Conservation (phyloP, 2,113 vertebrate genomes). For the Neopipo cinnamomea region DNA sequence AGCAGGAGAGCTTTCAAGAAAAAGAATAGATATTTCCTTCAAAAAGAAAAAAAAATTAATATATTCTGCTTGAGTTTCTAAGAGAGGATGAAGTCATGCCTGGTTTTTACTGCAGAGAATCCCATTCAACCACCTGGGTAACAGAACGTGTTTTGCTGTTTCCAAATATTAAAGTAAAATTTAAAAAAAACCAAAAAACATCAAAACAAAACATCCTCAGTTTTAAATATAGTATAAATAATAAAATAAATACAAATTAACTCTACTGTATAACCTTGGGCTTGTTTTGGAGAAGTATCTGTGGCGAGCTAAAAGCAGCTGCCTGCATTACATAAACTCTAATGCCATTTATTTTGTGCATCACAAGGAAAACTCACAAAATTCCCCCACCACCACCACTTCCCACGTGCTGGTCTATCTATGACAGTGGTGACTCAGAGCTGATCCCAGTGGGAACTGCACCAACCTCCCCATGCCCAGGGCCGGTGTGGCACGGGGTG, state of each 20-base stretch:
- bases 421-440: slow-evolving; percentile 54
- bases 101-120: not conserved
- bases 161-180: not conserved
- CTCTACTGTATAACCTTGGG: not conserved
- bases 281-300: not conserved
- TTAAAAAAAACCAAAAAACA: not conserved
- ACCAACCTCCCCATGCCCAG: not conserved
- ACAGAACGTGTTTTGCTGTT: not conserved
- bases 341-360: slow-evolving; percentile 1
- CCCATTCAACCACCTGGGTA: not conserved
- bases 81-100: not conserved
- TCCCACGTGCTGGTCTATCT: slow-evolving; percentile 52
- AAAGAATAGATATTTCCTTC: not conserved
- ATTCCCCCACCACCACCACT: not conserved
- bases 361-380: slow-evolving; percentile 21
- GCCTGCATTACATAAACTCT: not conserved
- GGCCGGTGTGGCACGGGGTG: not conserved
- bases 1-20: not conserved
- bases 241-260: too few relatives aligned
- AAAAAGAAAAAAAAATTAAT: not conserved
- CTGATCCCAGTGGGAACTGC: not conserved
- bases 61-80: not conserved
- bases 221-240: not conserved
- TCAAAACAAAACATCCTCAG: not conserved
- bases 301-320: not conserved